Conservation (phyloP, 2,888 invertebrate genomes). For the Cepaea hortensis region DNA sequence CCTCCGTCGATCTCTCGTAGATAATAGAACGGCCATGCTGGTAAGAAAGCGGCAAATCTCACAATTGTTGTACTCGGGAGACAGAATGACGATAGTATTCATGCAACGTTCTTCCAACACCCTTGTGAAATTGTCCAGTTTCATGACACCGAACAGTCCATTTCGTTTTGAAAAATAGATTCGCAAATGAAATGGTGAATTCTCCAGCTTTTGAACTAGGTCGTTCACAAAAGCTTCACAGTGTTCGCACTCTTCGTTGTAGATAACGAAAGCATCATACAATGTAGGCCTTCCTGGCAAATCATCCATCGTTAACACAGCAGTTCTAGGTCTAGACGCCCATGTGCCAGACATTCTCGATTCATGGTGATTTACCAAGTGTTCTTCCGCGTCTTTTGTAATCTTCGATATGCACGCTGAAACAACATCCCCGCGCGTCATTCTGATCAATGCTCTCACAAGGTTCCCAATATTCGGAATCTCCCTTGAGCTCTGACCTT, state of each 20-base stretch:
- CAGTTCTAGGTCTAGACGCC: neutral
- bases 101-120: neutral
- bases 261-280: conserved; percentile 72
- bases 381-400: neutral
- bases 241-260: conserved; percentile 63
- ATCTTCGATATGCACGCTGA: conserved; percentile 57
- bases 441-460: conserved; percentile 54
- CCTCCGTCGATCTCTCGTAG: neutral
- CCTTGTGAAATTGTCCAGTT: neutral
- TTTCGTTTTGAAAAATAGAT: conserved; percentile 69
- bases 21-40: neutral
- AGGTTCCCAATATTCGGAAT: conserved; percentile 61
- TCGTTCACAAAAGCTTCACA: conserved; percentile 63
- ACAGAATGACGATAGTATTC: neutral
- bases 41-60: neutral
- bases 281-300: conserved; percentile 53
- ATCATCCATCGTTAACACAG: neutral
- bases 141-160: conserved; percentile 62
- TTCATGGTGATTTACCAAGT: neutral
- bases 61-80: neutral
- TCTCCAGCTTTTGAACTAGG: conserved; percentile 64
- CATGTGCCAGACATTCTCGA: neutral
- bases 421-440: conserved; percentile 62
- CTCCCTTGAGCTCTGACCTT: conserved; percentile 54
- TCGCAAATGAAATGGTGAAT: conserved; percentile 58